These are phyloP conservation scores for Sebastes schlegelii DNA, from an alignment of 2,113 vertebrate species.

Conservation along the genomic window DNA sequence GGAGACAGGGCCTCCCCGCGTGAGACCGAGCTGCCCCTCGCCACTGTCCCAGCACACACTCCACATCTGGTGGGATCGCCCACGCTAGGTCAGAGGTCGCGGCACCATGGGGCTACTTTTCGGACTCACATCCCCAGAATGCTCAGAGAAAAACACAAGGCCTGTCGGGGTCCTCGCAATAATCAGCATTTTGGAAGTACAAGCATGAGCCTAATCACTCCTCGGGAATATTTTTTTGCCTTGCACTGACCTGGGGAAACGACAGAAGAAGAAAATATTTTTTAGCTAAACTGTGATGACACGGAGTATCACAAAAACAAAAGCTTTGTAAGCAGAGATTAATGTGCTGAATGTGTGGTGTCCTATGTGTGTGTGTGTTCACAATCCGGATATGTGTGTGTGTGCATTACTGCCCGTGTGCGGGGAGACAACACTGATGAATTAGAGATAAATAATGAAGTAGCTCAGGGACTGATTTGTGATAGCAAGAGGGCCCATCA, in stretches of 20 bases:
- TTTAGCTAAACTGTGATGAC: constrained; percentile 49
- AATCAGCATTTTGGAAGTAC: constrained; percentile 78
- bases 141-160: constrained; percentile 76
- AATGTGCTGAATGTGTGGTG: constrained; percentile 58
- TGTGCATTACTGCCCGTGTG: constrained; percentile 74
- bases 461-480: constrained; percentile 84
- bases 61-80: constrained; percentile 86
- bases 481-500: constrained; percentile 84
- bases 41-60: constrained; percentile 84
- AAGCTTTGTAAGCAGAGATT: constrained; percentile 71
- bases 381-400: constrained; percentile 52
- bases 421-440: constrained; percentile 83
- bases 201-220: constrained; percentile 75
- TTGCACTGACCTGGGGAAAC: constrained; percentile 62
- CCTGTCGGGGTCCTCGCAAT: constrained; percentile 68
- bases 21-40: constrained; percentile 83
- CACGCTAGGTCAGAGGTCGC: constrained; percentile 81
- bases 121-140: constrained; percentile 80
- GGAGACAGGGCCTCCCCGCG: constrained; percentile 84
- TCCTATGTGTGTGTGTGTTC: constrained; percentile 50
- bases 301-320: constrained; percentile 54
- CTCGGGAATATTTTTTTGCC: constrained; percentile 57
- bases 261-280: constrained; percentile 12
- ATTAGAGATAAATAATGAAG: constrained; percentile 86
- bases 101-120: constrained; percentile 79